Evolutionary conservation across 2,113 vertebrate genomes (phyloP), one percentile per base, ranked within the genome.

Genomic region (Menura novaehollandiae): DNA sequence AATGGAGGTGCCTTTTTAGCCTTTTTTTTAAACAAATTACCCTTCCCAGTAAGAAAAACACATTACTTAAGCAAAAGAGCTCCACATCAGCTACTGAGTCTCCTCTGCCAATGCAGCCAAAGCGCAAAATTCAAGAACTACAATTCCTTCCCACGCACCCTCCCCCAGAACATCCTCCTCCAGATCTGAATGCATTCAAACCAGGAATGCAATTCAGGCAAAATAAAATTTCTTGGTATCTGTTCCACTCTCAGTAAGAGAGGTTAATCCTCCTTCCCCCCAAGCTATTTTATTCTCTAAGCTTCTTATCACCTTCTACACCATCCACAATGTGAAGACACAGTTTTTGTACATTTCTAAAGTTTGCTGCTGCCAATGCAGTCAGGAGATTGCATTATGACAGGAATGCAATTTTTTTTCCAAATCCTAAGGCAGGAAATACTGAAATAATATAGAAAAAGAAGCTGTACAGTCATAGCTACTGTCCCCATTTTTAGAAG

Each of bases 271-370:
- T 93, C 52, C 93, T 95, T 78, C 52, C 13, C 91, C 60, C 53
- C 53, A 64, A 72, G 91, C 64, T 96, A 46, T 94, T 95, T 91
- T 91, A 76, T 95, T 44, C 60, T 87, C 86, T 95, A 96, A 95
- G 89, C 96, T 89, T 78, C 93, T 97, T 96, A 96, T 96, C 91
- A 93, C 58, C 62, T 94, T 89, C 81, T 88, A 58, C 62, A 79
- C 77, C 41, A 82, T 81, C 66, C 92, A 87, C 83, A 64, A 68
- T 68, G 71, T 11, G 76, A 90, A 93, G 60, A 56, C 63, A 79
- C 7, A 64, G 28, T 67, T 89, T 93, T 81, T 1, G 0, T 59
- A n/a, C 44, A 35, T 68, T 82, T 92, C 68, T 72, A 15, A 95
- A 84, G 49, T 94, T 94, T 93, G 56, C 52, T 0, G 0, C 60